Evolutionary conservation across 2,888 invertebrate species (phyloP).

Genomic region (Metalampra italica): DNA sequence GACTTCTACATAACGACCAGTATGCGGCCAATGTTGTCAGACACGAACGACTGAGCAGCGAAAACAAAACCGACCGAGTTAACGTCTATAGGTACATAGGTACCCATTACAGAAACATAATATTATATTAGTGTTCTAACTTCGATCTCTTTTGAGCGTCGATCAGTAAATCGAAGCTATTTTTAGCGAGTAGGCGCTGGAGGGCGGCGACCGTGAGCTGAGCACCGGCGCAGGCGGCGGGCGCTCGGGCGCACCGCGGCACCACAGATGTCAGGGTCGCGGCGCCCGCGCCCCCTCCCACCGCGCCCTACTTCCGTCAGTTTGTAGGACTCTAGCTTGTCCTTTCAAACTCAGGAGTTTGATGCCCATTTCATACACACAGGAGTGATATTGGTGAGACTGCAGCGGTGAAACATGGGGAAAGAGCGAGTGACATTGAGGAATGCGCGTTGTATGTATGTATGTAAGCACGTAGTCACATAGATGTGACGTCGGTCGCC

Average conservation of each 20-base stretch:
- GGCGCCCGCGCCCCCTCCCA: constrained; percentile 29
- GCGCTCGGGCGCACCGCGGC: constrained; percentile 36
- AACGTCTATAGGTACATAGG: background rate
- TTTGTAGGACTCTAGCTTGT: constrained; percentile 11
- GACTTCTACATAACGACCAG: background rate
- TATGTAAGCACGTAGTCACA: constrained; percentile 29
- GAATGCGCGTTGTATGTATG: constrained; percentile 44
- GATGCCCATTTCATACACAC: background rate
- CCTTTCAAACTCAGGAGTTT: background rate
- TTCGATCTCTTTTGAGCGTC: constrained; percentile 9
- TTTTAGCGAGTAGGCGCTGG: constrained; percentile 58
- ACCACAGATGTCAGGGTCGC: constrained; percentile 49
- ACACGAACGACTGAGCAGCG: background rate
- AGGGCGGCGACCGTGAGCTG: constrained; percentile 65
- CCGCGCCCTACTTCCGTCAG: constrained; percentile 31
- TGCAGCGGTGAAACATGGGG: constrained; percentile 7
- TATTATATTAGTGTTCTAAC: constrained; percentile 6
- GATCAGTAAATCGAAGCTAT: constrained; percentile 52
- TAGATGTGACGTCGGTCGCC: constrained; percentile 55
- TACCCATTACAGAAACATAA: background rate
- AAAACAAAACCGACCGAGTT: background rate
- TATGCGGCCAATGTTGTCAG: background rate
- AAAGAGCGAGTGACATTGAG: constrained; percentile 38
- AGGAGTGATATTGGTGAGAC: background rate
- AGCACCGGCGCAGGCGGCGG: constrained; percentile 41